Evolutionary conservation across 2,888 invertebrate genomes (phyloP).

Genomic region (Bhutanitis thaidina): DNA sequence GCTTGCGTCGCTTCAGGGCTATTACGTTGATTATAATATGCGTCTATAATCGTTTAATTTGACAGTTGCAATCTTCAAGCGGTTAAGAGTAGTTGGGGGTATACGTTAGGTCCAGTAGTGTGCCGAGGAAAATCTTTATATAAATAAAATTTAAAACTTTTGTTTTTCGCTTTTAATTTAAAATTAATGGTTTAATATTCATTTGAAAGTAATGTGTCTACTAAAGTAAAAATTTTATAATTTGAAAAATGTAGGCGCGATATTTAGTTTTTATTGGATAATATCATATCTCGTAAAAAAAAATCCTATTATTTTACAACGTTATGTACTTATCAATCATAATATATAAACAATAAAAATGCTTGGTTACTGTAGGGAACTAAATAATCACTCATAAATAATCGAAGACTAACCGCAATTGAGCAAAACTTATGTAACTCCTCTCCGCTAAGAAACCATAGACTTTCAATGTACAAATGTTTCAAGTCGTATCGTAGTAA

Average conservation of each 20-base stretch:
- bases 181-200: no score
- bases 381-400: neutral
- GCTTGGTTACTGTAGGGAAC: no score
- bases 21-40: constrained; percentile 4
- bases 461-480: constrained; percentile 29
- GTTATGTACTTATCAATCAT: no score
- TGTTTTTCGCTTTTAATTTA: no score
- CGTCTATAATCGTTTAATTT: constrained; percentile 4
- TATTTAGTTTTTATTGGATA: no score
- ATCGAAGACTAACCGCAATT: neutral
- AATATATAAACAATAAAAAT: no score
- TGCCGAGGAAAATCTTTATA: neutral
- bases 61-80: neutral
- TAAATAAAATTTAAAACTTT: neutral
- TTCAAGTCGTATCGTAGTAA: constrained; percentile 28
- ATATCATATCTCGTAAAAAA: no score
- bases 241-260: no score
- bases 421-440: neutral
- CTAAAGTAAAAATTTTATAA: no score
- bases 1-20: constrained; percentile 1
- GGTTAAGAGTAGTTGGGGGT: neutral
- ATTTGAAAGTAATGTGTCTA: no score
- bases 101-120: neutral
- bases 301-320: no score
- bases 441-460: constrained; percentile 22